A percentile compares a stretch with the other conserved stretches of the same genome.
phyloP scores from a whole-genome alignment of 2,113 vertebrate species.

The Gallinago jamesoni region DNA sequence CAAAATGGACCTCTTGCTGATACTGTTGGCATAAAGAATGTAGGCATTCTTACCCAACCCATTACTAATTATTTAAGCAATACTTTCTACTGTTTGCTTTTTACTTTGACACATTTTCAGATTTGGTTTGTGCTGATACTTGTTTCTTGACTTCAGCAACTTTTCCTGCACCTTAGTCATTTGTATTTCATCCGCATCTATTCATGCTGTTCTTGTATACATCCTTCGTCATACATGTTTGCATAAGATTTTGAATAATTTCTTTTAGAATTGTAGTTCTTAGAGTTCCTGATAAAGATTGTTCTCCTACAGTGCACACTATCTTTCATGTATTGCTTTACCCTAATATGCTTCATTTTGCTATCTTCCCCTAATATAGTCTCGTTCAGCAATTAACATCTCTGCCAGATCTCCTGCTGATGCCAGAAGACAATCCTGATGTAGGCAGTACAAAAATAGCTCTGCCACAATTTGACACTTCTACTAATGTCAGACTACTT shows the following conservation, averaged over 20 bases:
- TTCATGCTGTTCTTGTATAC: neutral
- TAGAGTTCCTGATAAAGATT: neutral
- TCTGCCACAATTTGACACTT: slow-evolving; percentile 1
- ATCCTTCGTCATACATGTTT: neutral
- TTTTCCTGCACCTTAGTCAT: neutral
- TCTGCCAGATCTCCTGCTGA: slow-evolving; percentile 4
- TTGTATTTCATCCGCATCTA: neutral
- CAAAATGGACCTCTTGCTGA: neutral
- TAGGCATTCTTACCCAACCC: neutral
- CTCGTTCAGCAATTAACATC: neutral
- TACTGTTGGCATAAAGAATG: neutral
- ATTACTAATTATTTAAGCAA: neutral
- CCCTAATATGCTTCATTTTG: neutral
- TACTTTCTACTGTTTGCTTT: neutral
- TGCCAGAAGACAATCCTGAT: neutral
- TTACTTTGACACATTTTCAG: neutral
- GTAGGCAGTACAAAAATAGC: slow-evolving; percentile 14
- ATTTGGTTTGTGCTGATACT: neutral
- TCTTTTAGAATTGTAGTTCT: neutral
- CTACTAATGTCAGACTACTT: neutral
- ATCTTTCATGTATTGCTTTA: neutral
- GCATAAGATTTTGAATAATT: neutral
- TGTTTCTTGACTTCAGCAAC: neutral
- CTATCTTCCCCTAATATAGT: neutral
- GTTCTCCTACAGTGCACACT: neutral